These are phyloP conservation scores for Dolichopus griseipennis DNA, from an alignment of 2,888 invertebrate species.

Conservation along the genomic window DNA sequence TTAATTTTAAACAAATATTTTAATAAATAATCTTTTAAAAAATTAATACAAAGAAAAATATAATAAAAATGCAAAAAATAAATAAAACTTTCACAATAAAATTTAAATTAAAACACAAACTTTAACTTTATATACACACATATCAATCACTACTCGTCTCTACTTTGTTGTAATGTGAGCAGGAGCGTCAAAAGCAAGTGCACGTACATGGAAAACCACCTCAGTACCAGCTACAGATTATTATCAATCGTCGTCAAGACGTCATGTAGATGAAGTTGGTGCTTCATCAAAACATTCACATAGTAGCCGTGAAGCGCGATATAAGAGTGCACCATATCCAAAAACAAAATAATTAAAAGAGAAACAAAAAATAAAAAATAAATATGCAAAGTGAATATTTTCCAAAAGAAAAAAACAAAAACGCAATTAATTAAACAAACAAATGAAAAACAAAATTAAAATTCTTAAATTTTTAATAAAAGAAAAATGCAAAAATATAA, in stretches of 20 bases:
- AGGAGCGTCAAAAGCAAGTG: conserved; percentile 10
- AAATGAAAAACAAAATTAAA: neutral
- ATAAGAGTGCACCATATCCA: conserved; percentile 51
- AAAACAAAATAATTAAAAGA: conserved; percentile 36
- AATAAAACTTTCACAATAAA: neutral
- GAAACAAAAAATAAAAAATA: conserved; percentile 2
- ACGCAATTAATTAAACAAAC: neutral
- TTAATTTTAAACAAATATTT: neutral
- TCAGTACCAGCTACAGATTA: conserved; percentile 15
- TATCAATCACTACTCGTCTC: neutral
- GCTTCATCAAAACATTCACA: conserved; percentile 21
- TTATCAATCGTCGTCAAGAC: conserved; percentile 22
- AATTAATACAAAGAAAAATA: neutral
- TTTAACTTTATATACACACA: conserved; percentile 8
- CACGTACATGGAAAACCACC: conserved; percentile 23
- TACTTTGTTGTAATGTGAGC: conserved; percentile 18
- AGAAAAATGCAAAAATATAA: too few species aligned
- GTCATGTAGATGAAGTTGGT: conserved; percentile 19
- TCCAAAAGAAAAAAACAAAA: neutral
- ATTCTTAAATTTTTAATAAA: neutral
- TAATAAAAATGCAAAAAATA: neutral
- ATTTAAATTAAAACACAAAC: conserved; percentile 1
- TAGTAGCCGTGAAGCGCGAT: conserved; percentile 42
- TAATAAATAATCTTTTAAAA: neutral
- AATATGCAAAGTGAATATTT: neutral